Evolutionary conservation across 2,113 vertebrate species (phyloP).

Genomic region (Jaculus jaculus): DNA sequence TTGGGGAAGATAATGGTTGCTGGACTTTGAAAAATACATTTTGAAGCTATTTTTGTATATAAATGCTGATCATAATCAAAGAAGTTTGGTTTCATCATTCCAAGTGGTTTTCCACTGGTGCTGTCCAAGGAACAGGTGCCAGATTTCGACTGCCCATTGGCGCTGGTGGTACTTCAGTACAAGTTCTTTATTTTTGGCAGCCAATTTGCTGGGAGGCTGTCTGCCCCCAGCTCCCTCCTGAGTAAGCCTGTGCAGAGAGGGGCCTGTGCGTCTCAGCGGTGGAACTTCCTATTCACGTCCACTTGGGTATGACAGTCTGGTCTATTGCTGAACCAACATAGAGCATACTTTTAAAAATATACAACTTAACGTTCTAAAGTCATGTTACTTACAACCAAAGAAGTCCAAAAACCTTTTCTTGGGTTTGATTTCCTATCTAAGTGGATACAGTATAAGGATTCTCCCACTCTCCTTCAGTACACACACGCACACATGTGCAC

Average conservation of each 20-base stretch:
- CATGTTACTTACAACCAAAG: background rate
- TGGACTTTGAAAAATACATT: background rate
- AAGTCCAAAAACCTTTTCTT: background rate
- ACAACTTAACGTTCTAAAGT: background rate
- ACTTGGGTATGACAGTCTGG: too few relatives aligned
- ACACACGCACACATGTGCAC: too few relatives aligned
- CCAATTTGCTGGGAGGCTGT: background rate
- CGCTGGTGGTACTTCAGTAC: background rate
- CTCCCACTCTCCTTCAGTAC: background rate
- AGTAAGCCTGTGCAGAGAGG: background rate
- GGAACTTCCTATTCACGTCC: background rate
- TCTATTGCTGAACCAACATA: background rate
- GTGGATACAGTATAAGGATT: background rate
- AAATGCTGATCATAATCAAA: background rate
- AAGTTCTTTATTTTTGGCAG: background rate
- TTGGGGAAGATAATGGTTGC: constrained; percentile 1
- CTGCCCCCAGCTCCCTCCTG: background rate
- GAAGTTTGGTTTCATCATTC: background rate
- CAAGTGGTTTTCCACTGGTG: background rate
- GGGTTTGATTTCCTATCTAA: background rate
- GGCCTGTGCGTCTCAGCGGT: too few relatives aligned
- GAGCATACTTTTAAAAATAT: background rate
- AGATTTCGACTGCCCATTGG: background rate
- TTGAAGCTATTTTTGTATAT: constrained; percentile 34
- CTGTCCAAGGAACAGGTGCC: background rate